Evolutionary conservation across 2,888 invertebrate species (phyloP).

Genomic region (Acheta domesticus): DNA sequence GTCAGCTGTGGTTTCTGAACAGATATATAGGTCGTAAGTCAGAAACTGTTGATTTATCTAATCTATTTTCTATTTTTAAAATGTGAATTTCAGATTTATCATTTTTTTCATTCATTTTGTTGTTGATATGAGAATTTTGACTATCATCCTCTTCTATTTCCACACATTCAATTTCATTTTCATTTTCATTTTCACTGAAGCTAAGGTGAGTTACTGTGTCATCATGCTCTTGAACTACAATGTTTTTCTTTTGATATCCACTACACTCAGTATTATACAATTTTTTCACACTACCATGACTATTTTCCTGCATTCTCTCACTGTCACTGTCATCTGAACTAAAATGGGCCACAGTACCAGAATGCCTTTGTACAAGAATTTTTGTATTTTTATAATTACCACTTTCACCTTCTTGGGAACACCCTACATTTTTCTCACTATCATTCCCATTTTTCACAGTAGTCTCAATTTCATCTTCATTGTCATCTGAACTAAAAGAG

Average conservation of each 20-base stretch:
- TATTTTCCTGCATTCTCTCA: not conserved
- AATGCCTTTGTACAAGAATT: not conserved
- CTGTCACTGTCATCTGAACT: not conserved
- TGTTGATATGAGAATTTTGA: too few species aligned
- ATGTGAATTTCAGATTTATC: too few species aligned
- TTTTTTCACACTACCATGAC: not conserved
- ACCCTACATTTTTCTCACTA: too few species aligned
- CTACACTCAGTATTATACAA: not conserved
- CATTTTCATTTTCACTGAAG: too few species aligned
- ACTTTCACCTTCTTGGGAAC: not conserved
- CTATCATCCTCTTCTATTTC: too few species aligned
- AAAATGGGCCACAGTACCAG: not conserved
- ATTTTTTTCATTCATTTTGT: too few species aligned
- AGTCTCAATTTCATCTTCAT: not conserved
- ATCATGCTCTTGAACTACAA: not conserved
- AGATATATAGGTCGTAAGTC: not conserved
- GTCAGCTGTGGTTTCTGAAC: not conserved
- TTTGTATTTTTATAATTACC: not conserved
- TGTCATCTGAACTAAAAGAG: not conserved
- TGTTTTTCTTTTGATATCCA: not conserved
- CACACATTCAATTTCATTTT: too few species aligned
- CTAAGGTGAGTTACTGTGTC: too few species aligned
- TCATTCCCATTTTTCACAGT: not conserved
- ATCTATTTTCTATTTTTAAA: too few species aligned
- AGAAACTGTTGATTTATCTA: not conserved